Base-by-base conservation (phyloP, 2,797 vertebrate genomes). In the Gallirallus australis region DNA sequence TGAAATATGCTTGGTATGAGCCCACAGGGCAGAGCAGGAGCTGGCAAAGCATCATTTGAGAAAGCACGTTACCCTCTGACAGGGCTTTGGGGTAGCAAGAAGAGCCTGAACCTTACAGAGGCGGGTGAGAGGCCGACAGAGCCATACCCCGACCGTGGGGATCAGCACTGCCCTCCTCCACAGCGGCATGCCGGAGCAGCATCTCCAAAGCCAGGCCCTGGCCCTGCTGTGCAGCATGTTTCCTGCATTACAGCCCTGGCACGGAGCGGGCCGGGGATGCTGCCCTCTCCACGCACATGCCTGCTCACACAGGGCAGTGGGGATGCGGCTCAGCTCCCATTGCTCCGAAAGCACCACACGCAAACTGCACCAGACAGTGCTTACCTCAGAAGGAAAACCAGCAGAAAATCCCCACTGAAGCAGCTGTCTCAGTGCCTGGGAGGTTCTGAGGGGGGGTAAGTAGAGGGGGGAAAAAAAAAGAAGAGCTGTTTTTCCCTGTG, bases 321-420 rank as follows among this genome's bases (percentile, higher is more conserved):
- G 63, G 66, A 47, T 0, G 42, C 0, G 63, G 54, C 83, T 33
- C 83, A 24, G 19, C 54, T 73, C 71, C 63, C 78, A 6, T 63
- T 6, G 81, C 53, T 75, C 76, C 10, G 9, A 40, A 33, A 72
- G 40, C 35, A 11, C 59, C 73, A 14, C 20, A 0, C 4, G 0
- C 71, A 15, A n/a, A 8, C 61, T 70, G 37, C 52, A 24, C 76
- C 47, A 2, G 27, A 28, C 66, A 73, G 75, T 66, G 79, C 96
- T 93, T 90, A 95, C 89, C 94, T 95, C n/a, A 39, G 9, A 47
- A 63, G 45, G 69, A 28, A 60, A 80, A 20, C 2, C 1, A 45
- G 82, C 75, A 87, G 6, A 20, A 54, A 81, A 80, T 60, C 78
- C 52, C 82, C 56, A 75, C 82, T 56, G 91, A 12, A 19, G 61